These are phyloP conservation scores for Lepidocyrtoides sp. DNA, from an alignment of 2,888 invertebrate genomes.

Conservation along the genomic window DNA sequence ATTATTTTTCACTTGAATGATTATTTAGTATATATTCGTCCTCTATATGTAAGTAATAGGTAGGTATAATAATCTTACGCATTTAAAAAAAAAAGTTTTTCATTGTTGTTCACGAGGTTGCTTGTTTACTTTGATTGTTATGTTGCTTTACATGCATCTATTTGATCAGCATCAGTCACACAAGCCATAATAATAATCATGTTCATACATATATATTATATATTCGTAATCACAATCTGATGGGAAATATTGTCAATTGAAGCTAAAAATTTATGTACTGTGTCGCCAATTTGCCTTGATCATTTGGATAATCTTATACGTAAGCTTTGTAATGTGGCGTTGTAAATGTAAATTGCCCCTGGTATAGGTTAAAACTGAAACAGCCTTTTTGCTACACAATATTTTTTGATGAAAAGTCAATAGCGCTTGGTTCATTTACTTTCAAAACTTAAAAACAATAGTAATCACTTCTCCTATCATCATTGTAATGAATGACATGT, in stretches of 20 bases:
- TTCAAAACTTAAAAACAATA: no score
- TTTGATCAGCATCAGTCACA: conserved; percentile 62
- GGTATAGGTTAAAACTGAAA: no score
- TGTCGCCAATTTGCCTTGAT: neutral
- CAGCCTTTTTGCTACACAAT: no score
- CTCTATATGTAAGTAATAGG: neutral
- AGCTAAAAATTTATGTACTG: conserved; percentile 27
- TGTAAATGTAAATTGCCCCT: no score
- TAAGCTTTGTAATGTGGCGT: no score
- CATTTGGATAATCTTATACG: no score
- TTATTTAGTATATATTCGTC: neutral
- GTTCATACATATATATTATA: no score
- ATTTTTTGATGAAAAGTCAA: no score
- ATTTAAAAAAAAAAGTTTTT: conserved; percentile 18
- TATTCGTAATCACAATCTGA: neutral
- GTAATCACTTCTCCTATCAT: no score
- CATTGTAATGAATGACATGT: neutral
- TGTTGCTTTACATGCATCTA: neutral
- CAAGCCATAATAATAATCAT: conserved; percentile 20
- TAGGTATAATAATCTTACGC: neutral
- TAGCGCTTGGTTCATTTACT: no score
- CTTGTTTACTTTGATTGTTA: conserved; percentile 44
- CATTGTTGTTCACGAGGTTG: conserved; percentile 64
- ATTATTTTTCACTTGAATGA: conserved; percentile 49
- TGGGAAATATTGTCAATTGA: conserved; percentile 77